A percentile compares a stretch with the other conserved stretches of the same genome.
These are phyloP conservation scores for Bos indicus DNA, from an alignment of 2,113 vertebrate species.

Conservation along the genomic window DNA sequence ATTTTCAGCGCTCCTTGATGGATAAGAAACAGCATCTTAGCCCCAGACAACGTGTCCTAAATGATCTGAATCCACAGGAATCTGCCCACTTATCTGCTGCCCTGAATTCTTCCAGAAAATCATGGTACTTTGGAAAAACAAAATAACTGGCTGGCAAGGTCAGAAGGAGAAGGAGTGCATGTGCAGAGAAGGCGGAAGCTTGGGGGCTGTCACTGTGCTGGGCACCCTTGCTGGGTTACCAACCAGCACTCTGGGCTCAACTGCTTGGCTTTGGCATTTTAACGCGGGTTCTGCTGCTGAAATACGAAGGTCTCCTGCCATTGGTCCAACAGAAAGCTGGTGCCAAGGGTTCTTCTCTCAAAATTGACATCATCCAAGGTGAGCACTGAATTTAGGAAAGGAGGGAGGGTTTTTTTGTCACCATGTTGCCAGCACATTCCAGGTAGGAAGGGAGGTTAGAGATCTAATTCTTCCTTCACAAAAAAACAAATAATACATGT, in stretches of 20 bases:
- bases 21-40: background rate
- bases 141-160: too few species aligned
- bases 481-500: background rate
- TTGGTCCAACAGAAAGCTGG: background rate
- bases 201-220: background rate
- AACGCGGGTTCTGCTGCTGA: background rate
- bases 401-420: background rate
- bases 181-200: background rate
- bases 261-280: background rate
- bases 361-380: background rate
- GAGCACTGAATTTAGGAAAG: background rate
- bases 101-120: background rate
- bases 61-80: background rate
- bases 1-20: background rate
- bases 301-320: background rate
- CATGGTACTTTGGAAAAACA: background rate
- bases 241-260: background rate
- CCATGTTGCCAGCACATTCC: background rate
- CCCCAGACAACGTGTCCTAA: background rate
- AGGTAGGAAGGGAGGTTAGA: background rate
- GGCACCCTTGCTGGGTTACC: fast-evolving
- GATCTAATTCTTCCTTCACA: background rate
- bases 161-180: background rate
- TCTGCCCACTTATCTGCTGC: background rate
- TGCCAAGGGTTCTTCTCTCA: background rate